A percentile compares a stretch with the other conserved stretches of the same genome.
Evolutionary conservation across 2,888 invertebrate species (phyloP).

Genomic region (Dicyrtoma fusca): DNA sequence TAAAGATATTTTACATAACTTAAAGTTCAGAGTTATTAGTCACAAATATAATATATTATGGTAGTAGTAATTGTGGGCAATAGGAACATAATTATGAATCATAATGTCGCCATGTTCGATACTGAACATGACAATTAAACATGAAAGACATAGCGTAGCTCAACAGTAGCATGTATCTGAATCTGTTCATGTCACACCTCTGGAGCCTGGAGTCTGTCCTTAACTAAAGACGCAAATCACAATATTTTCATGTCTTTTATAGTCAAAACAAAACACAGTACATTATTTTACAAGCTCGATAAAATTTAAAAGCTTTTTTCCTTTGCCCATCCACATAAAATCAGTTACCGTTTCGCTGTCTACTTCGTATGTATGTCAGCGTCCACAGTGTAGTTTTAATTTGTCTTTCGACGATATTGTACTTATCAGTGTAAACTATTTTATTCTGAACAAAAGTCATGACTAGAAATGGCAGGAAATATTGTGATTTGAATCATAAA

Average conservation of each 20-base stretch:
- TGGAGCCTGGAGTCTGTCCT: background rate
- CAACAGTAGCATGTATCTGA: background rate
- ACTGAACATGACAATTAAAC: background rate
- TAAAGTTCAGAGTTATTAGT: background rate
- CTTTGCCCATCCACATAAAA: background rate
- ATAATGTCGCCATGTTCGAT: background rate
- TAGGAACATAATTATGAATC: conserved; percentile 13
- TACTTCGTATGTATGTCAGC: no score
- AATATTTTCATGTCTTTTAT: background rate
- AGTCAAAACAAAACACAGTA: background rate
- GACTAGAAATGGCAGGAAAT: no score
- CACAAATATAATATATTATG: no score
- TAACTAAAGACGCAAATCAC: conserved; percentile 6
- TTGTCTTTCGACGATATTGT: no score
- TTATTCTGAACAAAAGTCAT: no score
- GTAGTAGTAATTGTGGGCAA: background rate
- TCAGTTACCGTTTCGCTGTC: no score
- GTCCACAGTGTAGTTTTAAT: no score
- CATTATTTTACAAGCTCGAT: background rate
- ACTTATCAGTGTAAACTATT: no score
- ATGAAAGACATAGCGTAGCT: background rate
- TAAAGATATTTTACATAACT: background rate
- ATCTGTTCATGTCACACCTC: background rate
- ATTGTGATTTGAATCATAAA: no score
- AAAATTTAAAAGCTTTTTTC: background rate